Evolutionary conservation across 1,140 invertebrate species (phyloP).

Genomic region (Pogonognathellus flavescens): DNA sequence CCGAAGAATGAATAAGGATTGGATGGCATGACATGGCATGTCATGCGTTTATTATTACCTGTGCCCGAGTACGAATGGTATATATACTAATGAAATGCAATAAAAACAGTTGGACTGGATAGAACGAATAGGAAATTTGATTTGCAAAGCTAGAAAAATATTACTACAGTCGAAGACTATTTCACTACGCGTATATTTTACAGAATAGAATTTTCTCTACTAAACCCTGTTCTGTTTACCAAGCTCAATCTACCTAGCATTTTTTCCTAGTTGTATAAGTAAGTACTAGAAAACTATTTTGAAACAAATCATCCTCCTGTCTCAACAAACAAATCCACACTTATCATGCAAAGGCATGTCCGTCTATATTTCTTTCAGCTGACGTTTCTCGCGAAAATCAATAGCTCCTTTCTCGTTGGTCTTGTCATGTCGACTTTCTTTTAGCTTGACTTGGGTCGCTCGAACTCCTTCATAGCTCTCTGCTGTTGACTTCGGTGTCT

Average conservation of each 20-base stretch:
- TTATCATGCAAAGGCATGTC: conserved; percentile 34
- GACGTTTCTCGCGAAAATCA: conserved; percentile 27
- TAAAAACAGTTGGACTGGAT: background rate
- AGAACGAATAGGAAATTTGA: too few species aligned
- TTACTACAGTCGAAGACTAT: too few species aligned
- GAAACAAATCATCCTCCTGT: conserved; percentile 9
- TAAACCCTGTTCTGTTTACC: too few species aligned
- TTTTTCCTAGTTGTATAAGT: too few species aligned
- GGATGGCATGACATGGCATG: background rate
- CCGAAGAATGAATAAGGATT: background rate
- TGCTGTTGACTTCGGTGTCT: too few species aligned
- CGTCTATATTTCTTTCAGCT: conserved; percentile 33
- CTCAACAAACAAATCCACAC: conserved; percentile 18
- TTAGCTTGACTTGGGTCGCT: too few species aligned
- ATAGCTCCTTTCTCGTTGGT: conserved; percentile 14
- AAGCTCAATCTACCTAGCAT: too few species aligned
- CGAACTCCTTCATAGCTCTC: too few species aligned
- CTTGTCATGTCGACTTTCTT: conserved; percentile 8
- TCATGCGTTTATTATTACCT: background rate
- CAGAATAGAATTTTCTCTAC: too few species aligned
- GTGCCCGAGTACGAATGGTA: background rate
- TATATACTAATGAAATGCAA: background rate
- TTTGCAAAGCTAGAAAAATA: too few species aligned
- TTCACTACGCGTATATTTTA: too few species aligned
- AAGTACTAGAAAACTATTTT: too few species aligned